Evolutionary conservation across 2,888 invertebrate genomes (phyloP), one percentile per base, ranked within the genome.

Genomic region (Axea sp.): DNA sequence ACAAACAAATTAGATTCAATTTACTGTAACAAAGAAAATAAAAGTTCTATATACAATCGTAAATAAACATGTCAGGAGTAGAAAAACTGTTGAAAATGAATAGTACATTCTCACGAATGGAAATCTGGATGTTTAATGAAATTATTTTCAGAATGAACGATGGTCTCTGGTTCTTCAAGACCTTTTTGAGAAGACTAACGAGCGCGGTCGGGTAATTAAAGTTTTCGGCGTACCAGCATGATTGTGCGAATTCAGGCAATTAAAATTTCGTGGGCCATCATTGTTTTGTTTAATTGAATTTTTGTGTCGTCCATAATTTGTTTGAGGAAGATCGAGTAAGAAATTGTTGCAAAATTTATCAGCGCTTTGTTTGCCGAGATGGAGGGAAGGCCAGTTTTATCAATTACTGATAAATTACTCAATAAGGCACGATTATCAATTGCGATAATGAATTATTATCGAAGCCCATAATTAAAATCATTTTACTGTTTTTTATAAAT

Each of bases 231-330:
- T 39, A 47, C 39, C 55, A 9, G 24, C 7, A 45, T 67, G 67
- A 67, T 57, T 49, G 55, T 57, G 67, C 49, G 53, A 41, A 57
- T 59, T 67, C 41, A 31, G 49, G 57, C 57, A 57, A 67, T 67
- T 67, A 67, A 67, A 37, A 57, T 67, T 67, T 67, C 47, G 15
- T 53, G 26, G 14, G 22, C 3, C 53, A 31, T 55, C 37, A 45
- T 55, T 55, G 55, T 37, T 55, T 53, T 47, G 37, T 55, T 45
- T 55, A 55, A 65, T 65, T 65, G 30, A 65, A 55, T 35, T 64
- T 53, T 53, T 35, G 35, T 53, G 49, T 62, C 37, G 19, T 12
- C n/a, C 15, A 8, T 28, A 39, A 39, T 49, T 41, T 41, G 39
- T 11, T n/a, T n/a, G n/a, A 7, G 49, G 9, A 14, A 15, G 12